Base-by-base conservation (phyloP, 2,888 invertebrate genomes). In the Trimorus sp. region DNA sequence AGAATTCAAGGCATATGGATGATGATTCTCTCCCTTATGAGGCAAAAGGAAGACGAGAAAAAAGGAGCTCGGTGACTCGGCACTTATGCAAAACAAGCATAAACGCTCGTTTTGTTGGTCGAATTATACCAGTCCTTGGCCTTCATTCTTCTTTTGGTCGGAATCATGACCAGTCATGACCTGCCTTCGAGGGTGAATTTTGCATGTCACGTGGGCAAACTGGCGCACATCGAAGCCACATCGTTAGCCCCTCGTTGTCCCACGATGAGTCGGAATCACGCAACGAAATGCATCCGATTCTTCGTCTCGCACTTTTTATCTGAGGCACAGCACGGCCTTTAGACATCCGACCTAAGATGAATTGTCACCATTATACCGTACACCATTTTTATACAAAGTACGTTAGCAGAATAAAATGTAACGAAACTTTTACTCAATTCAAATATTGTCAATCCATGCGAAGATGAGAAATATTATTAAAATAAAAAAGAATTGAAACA, bases 181-280 rank as follows among this genome's bases (percentile, higher is more conserved):
- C 74, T 65, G 74, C 66, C 82, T 79, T 66, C 59, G 81, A 89
- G 89, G 89, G 89, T 88, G 87, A 90, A 88, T 91, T 90, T 90
- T 90, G 90, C 90, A 89, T 90, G 89, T 91, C 90, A 91, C 90
- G 89, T 90, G 90, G 87, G 86, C 90, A 90, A 91, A 90, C 90
- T 89, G 89, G 89, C 89, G 84, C 86, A 84, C 79, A 85, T 83
- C 89, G 88, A 89, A 90, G 89, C 84, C 87, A 83, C 84, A 86
- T 90, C 89, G 89, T 90, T 90, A 88, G 87, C 84, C 87, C 71
- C 86, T 87, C 88, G 86, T 88, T 88, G 87, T 86, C 82, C 84
- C 58, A 80, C 80, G 84, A 87, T 86, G 87, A 89, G 82, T 85
- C 83, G 84, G 85, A 87, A 88, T 87, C 87, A 86, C 86, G 86